phyloP scores from a whole-genome alignment of 2,113 vertebrate genomes.

The Cheirogaleus medius region DNA sequence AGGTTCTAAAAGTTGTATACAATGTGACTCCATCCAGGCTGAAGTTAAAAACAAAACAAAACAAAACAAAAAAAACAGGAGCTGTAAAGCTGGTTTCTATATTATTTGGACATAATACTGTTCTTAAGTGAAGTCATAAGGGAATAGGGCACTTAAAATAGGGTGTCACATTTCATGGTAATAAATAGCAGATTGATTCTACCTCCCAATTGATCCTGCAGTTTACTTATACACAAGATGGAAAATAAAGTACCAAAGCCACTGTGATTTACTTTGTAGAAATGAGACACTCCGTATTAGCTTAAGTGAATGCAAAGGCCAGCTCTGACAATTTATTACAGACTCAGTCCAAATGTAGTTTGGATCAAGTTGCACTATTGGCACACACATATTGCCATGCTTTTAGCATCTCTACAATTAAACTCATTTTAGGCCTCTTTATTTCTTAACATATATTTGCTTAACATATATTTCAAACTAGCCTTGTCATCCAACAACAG shows the following conservation, averaged over 20 bases:
- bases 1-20: constrained; percentile 78
- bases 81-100: constrained; percentile 84
- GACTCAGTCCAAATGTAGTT: constrained; percentile 79
- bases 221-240: constrained; percentile 93
- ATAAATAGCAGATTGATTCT: constrained; percentile 99
- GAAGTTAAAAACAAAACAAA: constrained; percentile 53
- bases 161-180: constrained; percentile 97
- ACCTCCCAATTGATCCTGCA: constrained; percentile 93
- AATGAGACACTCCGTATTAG: constrained; percentile 92
- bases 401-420: constrained; percentile 39
- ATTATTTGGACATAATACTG: constrained; percentile 87
- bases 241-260: constrained; percentile 92
- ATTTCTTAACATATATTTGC: background rate
- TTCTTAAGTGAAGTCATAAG: constrained; percentile 91
- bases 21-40: constrained; percentile 84
- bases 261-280: constrained; percentile 92
- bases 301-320: constrained; percentile 89
- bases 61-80: constrained; percentile 49
- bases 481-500: background rate
- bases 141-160: constrained; percentile 94
- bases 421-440: constrained; percentile 38
- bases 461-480: background rate
- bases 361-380: constrained; percentile 80
- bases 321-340: constrained; percentile 89
- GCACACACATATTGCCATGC: background rate